phyloP scores from a whole-genome alignment of 2,888 invertebrate genomes.

The Yponomeuta plumbellus region DNA sequence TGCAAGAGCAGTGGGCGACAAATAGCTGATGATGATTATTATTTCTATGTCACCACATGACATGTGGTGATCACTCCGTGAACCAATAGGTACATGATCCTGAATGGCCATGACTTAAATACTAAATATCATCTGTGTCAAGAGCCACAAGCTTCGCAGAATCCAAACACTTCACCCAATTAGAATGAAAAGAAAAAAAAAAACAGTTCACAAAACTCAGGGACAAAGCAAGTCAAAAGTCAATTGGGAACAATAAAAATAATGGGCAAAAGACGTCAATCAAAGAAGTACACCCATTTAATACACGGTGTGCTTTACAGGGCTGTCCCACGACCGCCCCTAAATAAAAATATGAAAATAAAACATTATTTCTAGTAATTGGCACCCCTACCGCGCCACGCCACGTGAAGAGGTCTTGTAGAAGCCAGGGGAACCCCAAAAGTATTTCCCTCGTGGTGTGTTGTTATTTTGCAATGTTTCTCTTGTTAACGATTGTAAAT shows the following conservation, averaged over 20 bases:
- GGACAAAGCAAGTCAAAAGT: constrained; percentile 36
- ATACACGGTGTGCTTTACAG: constrained; percentile 69
- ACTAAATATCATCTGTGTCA: no score
- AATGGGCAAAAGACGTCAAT: constrained; percentile 60
- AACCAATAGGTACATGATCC: no score
- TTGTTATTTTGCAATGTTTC: constrained; percentile 61
- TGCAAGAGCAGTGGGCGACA: no score
- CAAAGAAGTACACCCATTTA: constrained; percentile 64
- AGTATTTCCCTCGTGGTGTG: constrained; percentile 45
- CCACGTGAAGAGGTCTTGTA: constrained; percentile 69
- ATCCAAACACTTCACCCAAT: constrained; percentile 19
- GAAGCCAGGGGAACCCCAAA: constrained; percentile 55
- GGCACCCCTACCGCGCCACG: constrained; percentile 69
- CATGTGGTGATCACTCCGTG: no score
- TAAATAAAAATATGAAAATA: constrained; percentile 70
- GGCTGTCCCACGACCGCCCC: constrained; percentile 73
- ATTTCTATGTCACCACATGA: no score
- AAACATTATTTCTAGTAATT: constrained; percentile 72
- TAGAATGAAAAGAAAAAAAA: constrained; percentile 37
- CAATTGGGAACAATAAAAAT: constrained; percentile 57
- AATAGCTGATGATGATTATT: no score
- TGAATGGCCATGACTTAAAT: no score
- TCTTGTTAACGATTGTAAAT: constrained; percentile 43
- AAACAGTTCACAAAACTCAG: not conserved
- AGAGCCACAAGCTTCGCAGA: not conserved